Evolutionary conservation across 2,113 vertebrate genomes (phyloP).

Genomic region (Podarcis cretensis): DNA sequence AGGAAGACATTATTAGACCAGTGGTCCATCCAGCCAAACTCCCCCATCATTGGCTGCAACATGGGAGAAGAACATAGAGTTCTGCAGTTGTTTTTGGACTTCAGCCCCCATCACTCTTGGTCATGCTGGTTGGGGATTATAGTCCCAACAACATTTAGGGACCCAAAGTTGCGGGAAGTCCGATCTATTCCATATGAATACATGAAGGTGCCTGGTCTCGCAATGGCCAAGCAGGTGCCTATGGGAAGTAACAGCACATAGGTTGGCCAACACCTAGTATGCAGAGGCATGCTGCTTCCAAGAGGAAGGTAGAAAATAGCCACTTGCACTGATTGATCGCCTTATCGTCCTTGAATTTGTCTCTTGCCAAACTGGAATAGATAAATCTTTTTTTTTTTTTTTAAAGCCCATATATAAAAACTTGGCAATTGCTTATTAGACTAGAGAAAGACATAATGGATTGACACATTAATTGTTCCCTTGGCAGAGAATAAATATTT

Average conservation of each 20-base stretch:
- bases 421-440: slow-evolving; percentile 34
- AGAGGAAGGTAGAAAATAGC: no score
- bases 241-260: no score
- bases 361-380: slow-evolving; percentile 37
- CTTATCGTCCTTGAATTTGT: background rate
- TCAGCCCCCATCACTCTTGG: no score
- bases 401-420: background rate
- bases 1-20: background rate
- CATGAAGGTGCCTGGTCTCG: no score
- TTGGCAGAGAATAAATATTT: slow-evolving; percentile 40
- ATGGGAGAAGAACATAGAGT: no score
- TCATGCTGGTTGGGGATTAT: background rate
- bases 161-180: no score
- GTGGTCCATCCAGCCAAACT: background rate
- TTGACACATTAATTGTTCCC: slow-evolving; percentile 61
- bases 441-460: slow-evolving; percentile 42
- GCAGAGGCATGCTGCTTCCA: no score
- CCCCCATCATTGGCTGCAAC: no score
- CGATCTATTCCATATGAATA: background rate
- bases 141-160: background rate
- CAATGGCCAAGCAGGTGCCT: no score
- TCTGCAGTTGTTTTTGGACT: no score
- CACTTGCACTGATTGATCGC: no score
- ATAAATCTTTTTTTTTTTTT: background rate
- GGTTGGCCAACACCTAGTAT: no score